phyloP scores from a whole-genome alignment of 2,797 vertebrate species.

The Phrynocephalus guinanensis region DNA sequence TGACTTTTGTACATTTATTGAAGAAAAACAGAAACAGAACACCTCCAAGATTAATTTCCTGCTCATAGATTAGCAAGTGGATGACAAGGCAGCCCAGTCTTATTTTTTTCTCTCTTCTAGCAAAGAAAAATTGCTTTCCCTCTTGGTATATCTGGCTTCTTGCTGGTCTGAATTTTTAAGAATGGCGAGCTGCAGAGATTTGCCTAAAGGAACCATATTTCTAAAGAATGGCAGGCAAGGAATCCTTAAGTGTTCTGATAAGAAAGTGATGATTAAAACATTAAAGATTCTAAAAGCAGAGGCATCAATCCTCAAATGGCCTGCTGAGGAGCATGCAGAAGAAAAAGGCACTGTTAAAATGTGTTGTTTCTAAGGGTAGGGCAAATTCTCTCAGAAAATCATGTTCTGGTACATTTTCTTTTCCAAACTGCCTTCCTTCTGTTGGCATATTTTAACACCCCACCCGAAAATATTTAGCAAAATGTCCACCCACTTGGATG shows the following conservation, averaged over 20 bases:
- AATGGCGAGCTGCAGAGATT: constrained; percentile 42
- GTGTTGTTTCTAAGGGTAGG: background rate
- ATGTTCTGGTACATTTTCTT: background rate
- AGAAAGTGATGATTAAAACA: constrained; percentile 35
- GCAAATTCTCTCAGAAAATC: background rate
- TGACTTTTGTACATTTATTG: background rate
- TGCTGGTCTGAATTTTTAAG: constrained; percentile 47
- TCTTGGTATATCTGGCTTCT: constrained; percentile 32
- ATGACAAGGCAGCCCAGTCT: constrained; percentile 27
- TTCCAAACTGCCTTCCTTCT: background rate
- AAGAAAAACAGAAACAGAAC: background rate
- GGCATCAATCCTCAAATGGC: constrained; percentile 4
- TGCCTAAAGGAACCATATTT: constrained; percentile 40
- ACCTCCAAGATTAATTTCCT: constrained; percentile 59
- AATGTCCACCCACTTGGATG: background rate
- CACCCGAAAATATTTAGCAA: background rate
- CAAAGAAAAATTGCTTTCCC: constrained; percentile 42
- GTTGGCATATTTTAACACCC: background rate
- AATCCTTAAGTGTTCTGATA: constrained; percentile 36
- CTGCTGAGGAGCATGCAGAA: background rate
- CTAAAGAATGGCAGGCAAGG: constrained; percentile 24
- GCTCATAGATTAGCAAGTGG: constrained; percentile 25
- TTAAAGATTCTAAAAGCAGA: constrained; percentile 30
- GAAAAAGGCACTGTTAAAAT: background rate
- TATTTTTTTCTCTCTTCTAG: constrained; percentile 49